Evolutionary conservation across 1,140 invertebrate genomes (phyloP), one percentile per base, ranked within the genome.

Genomic region (Drosophila fuyamai): DNA sequence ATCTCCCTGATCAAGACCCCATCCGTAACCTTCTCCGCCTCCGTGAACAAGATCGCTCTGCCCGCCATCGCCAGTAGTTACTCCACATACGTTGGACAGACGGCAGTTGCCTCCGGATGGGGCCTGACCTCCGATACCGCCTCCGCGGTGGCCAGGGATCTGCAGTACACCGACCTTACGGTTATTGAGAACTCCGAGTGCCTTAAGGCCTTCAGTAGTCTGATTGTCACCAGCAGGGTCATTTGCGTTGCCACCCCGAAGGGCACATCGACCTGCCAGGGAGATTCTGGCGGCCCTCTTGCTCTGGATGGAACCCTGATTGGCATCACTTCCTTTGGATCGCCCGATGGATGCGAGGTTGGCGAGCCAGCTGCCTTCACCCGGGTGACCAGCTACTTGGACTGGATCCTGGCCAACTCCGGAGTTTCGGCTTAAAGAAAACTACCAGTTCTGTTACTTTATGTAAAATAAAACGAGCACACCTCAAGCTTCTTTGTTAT

Each of bases 251-350:
- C 16, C 18, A 85, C 79, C 2, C 27, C 62, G 35, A 75, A 60
- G 9, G 44, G 59, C 38, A 75, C 68, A 35, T 92, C 91, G 12
- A 92, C 91, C 27, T 92, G 91, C 86, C 73, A 80, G 48, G 94
- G 94, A 57, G 94, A 94, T 88, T 94, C 93, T 48, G 94, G 94
- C 56, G 94, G 94, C 56, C 93, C 93, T n/a, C 79, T 94, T 59
- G 89, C 90, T 0, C 91, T 93, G 51, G 41, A 56, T 5, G 92
- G 93, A 53, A 36, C 29, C 0, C 90, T 93, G 10, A 81, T 94
- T 16, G 94, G 94, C 44, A 85, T 94, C 18, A 92, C 93, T 16
- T 93, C 92, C 0, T 94, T 93, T 63, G 91, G 90, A 3, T 76
- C 90, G 1, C 5, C 13, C 0, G 76, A 72, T 14, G 93, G 93